Evolutionary conservation across 2,888 invertebrate species (phyloP).

Genomic region (Drosophila anomelani): DNA sequence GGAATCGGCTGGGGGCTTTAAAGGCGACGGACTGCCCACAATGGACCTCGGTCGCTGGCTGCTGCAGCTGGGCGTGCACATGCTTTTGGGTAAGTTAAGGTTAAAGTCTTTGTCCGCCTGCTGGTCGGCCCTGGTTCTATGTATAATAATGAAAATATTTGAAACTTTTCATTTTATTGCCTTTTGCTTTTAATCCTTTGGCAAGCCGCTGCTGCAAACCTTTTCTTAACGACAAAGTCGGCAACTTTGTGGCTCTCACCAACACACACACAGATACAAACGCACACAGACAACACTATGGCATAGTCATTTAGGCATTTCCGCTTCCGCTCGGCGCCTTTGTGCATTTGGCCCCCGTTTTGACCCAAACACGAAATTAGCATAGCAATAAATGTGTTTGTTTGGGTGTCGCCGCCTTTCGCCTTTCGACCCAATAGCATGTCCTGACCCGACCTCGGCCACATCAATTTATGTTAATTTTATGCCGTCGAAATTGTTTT

Average conservation of each 20-base stretch:
- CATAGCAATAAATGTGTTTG: constrained; percentile 75
- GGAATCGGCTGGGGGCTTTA: constrained; percentile 42
- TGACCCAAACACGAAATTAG: constrained; percentile 70
- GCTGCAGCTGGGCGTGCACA: constrained; percentile 65
- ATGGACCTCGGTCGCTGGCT: constrained; percentile 66
- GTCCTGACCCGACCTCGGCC: constrained; percentile 40
- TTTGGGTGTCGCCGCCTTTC: constrained; percentile 49
- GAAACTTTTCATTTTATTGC: constrained; percentile 79
- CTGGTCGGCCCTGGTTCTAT: constrained; percentile 19
- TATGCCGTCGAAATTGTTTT: constrained; percentile 71
- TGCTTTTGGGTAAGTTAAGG: constrained; percentile 70
- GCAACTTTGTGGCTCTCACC: constrained; percentile 71
- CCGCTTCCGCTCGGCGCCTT: constrained; percentile 75
- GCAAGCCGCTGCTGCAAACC: constrained; percentile 58
- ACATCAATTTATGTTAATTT: constrained; percentile 74
- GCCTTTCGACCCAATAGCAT: constrained; percentile 18
- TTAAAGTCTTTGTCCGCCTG: background rate
- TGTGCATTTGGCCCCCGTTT: constrained; percentile 68
- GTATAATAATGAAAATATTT: constrained; percentile 76
- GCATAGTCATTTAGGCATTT: constrained; percentile 80
- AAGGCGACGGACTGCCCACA: constrained; percentile 41
- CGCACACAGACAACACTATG: constrained; percentile 56
- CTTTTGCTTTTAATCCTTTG: constrained; percentile 78
- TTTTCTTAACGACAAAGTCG: constrained; percentile 75
- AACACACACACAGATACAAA: constrained; percentile 26